phyloP scores from a whole-genome alignment of 2,888 invertebrate species.

The Cephus pygmeus region DNA sequence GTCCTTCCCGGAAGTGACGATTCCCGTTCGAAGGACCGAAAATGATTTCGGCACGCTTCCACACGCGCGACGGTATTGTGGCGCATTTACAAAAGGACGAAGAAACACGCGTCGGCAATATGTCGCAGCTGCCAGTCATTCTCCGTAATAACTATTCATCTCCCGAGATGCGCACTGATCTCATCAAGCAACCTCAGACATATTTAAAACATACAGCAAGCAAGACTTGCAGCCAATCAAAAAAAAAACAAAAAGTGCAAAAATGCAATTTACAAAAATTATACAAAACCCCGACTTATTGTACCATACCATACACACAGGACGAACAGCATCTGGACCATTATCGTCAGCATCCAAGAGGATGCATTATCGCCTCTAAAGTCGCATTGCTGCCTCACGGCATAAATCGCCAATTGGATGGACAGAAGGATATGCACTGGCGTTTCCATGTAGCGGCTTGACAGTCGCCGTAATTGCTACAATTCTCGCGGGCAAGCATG shows the following conservation, averaged over 20 bases:
- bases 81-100: conserved; percentile 38
- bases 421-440: neutral
- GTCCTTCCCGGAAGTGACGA: neutral
- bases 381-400: neutral
- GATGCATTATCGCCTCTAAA: neutral
- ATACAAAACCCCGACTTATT: too few species aligned
- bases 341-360: neutral
- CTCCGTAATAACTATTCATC: conserved; percentile 51
- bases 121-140: conserved; percentile 57
- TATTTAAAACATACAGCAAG: too few species aligned
- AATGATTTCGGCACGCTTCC: conserved; percentile 49
- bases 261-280: too few species aligned
- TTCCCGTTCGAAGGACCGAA: neutral
- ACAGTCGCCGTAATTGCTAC: conserved; percentile 39
- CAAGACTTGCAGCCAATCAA: too few species aligned
- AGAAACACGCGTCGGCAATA: conserved; percentile 35
- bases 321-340: neutral
- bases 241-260: too few species aligned
- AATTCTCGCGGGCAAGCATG: conserved; percentile 36
- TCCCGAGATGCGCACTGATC: neutral
- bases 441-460: conserved; percentile 15
- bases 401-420: neutral
- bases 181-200: too few species aligned
- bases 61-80: conserved; percentile 36
- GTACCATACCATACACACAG: too few species aligned